phyloP scores from a whole-genome alignment of 2,888 invertebrate species.

The Beris chalybata region DNA sequence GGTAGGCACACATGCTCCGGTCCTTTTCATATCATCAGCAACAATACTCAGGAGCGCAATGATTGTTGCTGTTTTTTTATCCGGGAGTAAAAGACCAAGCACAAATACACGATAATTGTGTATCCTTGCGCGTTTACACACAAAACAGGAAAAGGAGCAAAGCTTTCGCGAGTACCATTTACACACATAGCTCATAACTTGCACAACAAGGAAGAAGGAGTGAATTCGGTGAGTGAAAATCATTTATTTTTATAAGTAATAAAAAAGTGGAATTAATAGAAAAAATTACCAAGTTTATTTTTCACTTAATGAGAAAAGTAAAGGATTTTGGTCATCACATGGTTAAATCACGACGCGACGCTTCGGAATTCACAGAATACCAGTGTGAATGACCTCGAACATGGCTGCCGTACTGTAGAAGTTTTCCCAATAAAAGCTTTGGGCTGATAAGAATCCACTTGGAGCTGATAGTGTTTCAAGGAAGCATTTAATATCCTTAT shows the following conservation, averaged over 20 bases:
- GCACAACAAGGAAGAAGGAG: conserved; percentile 21
- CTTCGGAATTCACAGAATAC: neutral
- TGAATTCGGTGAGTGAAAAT: conserved; percentile 30
- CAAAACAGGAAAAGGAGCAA: conserved; percentile 2
- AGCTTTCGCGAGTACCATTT: conserved; percentile 6
- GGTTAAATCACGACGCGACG: no score
- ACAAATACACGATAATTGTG: conserved; percentile 7
- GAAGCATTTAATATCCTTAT: neutral
- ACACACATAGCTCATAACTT: conserved; percentile 24
- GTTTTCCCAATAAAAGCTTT: conserved; percentile 14
- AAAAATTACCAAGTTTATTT: neutral
- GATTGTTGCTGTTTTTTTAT: no score
- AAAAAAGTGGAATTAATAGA: conserved; percentile 6
- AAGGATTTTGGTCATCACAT: no score
- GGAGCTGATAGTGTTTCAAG: conserved; percentile 10
- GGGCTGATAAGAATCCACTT: conserved; percentile 8
- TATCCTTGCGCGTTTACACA: conserved; percentile 28
- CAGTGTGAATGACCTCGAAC: conserved; percentile 31
- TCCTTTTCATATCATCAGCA: no score
- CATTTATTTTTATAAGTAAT: conserved; percentile 8
- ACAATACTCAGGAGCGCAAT: no score
- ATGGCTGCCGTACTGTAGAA: conserved; percentile 19
- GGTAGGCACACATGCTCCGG: no score
- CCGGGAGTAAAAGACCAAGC: no score
- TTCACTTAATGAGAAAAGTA: conserved; percentile 1